Conservation (phyloP, 2,888 invertebrate genomes). For the Aleiodes leptofemur region DNA sequence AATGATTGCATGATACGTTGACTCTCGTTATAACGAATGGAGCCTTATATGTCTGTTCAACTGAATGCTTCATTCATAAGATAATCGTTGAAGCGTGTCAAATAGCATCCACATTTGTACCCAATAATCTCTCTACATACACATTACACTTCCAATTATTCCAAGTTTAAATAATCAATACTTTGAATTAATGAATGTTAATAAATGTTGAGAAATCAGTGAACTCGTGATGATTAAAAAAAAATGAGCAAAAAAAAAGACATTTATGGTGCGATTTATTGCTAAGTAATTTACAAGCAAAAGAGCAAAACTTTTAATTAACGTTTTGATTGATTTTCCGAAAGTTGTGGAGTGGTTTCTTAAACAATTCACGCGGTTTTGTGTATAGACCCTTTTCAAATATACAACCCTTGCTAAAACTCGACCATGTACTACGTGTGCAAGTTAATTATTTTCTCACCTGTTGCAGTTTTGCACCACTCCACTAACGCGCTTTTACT, state of each 20-base stretch:
- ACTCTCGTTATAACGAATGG: slow-evolving; percentile 48
- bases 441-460: slow-evolving; percentile 58
- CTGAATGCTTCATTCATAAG: slow-evolving; percentile 64
- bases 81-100: slow-evolving; percentile 60
- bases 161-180: slow-evolving; percentile 13
- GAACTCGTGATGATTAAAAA: neutral
- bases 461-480: slow-evolving; percentile 56
- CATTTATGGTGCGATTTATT: too few relatives aligned
- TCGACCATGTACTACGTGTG: slow-evolving; percentile 28
- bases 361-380: too few relatives aligned
- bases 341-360: too few relatives aligned
- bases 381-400: too few relatives aligned
- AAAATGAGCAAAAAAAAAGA: neutral
- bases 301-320: neutral
- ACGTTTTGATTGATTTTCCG: too few relatives aligned
- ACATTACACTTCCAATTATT: slow-evolving; percentile 1
- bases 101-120: slow-evolving; percentile 56
- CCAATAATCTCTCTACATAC: slow-evolving; percentile 50
- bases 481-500: slow-evolving; percentile 11
- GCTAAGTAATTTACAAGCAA: too few relatives aligned
- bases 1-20: slow-evolving; percentile 49
- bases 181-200: slow-evolving; percentile 5
- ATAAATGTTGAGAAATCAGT: neutral
- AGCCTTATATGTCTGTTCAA: slow-evolving; percentile 45
- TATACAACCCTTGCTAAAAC: slow-evolving; percentile 30